Evolutionary conservation across 2,888 invertebrate species (phyloP), one percentile per base, ranked within the genome.

Genomic region (Ornithoptera priamus): DNA sequence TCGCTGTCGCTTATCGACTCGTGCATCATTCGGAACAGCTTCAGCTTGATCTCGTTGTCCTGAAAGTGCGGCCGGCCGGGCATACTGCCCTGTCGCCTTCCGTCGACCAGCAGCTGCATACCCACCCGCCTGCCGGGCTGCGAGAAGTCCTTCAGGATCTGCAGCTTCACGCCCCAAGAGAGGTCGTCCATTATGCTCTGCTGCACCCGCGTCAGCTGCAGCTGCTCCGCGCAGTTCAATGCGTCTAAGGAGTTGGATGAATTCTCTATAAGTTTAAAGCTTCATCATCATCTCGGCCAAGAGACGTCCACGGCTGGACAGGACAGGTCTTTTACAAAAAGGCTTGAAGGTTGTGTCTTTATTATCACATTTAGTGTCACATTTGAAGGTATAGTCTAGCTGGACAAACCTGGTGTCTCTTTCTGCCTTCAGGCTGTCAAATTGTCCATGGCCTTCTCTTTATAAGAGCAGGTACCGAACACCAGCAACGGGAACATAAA

Each of bases 21-120:
- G 36, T 89, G 88, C 90, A 90, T 90, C 0, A 90, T 77, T 0
- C 88, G 72, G 69, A 89, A 90, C 0, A 90, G 69, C 53, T 90
- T 89, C 0, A 89, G 67, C 56, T 88, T 81, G 85, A 90, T 89
- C 3, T 77, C 82, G 1, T 73, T 79, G 0, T 89, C 89, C 8
- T 57, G 66, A 42, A 20, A 65, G 12, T n/a, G 15, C 7, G 61
- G 59, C 12, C 22, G 24, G 15, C 3, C 15, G 65, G 60, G 39
- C 62, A 53, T 20, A 24, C n/a, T 36, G 56, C 46, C 61, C 39
- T 63, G 7, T 60, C 68, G 3, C 57, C 61, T 20, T 57, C 64
- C 59, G 46, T 69, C 50, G 62, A 67, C 39, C 0, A 75, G 63
- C 4, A 68, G 62, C 18, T 76, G 69, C 30, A 77, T 62, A 0